Evolutionary conservation across 1,140 invertebrate species (phyloP).

Genomic region (Thereuonema tuberculata): DNA sequence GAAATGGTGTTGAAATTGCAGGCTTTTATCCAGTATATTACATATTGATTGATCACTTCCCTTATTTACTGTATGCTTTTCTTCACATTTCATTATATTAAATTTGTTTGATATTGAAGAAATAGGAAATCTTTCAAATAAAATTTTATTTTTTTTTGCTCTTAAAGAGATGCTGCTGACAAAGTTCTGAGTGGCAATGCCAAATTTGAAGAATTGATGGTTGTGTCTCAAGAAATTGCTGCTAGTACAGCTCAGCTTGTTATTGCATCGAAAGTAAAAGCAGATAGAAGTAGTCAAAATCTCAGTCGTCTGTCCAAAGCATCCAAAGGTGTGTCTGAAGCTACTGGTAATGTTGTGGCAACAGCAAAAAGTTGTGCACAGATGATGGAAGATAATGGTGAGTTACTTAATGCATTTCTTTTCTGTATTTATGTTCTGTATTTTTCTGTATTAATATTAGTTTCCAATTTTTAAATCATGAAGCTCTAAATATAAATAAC

Average conservation of each 20-base stretch:
- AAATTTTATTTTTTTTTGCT: not conserved
- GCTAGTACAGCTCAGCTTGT: slow-evolving; percentile 94
- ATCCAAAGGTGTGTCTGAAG: slow-evolving; percentile 71
- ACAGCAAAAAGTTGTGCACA: slow-evolving; percentile 77
- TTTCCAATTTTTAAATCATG: too few relatives aligned
- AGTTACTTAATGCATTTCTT: too few relatives aligned
- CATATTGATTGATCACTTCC: too few relatives aligned
- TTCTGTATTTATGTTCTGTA: too few relatives aligned
- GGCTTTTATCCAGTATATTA: too few relatives aligned
- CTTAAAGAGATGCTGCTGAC: slow-evolving; percentile 72
- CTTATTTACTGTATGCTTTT: too few relatives aligned
- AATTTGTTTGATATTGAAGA: too few relatives aligned
- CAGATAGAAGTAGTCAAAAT: slow-evolving; percentile 63
- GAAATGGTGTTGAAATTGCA: too few relatives aligned
- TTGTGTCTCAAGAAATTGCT: slow-evolving; percentile 92
- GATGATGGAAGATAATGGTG: slow-evolving; percentile 69
- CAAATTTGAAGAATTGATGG: slow-evolving; percentile 85
- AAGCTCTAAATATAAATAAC: too few relatives aligned
- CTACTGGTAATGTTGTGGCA: slow-evolving; percentile 82
- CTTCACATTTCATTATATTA: too few relatives aligned
- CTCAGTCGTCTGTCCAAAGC: slow-evolving; percentile 63
- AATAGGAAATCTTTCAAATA: too few relatives aligned
- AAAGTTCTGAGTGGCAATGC: slow-evolving; percentile 73
- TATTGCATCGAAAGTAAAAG: slow-evolving; percentile 84
- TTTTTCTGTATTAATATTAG: too few relatives aligned